Evolutionary conservation across 1,140 invertebrate species (phyloP), one percentile per base, ranked within the genome.

Genomic region (Drosophila suzukii): DNA sequence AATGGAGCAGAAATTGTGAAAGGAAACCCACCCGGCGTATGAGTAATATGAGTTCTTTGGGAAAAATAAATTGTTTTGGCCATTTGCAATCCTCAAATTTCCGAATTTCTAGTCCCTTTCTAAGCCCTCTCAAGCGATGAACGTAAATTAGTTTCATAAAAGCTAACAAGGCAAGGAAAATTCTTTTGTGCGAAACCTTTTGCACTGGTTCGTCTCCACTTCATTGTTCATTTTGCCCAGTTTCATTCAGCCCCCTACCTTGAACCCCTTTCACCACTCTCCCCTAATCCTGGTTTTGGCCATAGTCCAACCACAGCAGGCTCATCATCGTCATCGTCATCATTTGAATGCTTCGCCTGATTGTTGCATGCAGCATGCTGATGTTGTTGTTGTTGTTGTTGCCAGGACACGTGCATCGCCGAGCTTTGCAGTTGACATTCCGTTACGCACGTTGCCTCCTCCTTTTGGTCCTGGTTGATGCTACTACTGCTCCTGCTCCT

Each of bases 111-210:
- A 11, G 34, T 43, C 30, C 6, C 13, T 15, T 53, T 39, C 17
- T 8, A 43, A 41, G 30, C 36, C 13, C 1, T 30, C 6, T 24
- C 63, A 57, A 66, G 34, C 61, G 46, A 72, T 13, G 51, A 27
- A 60, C 27, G 56, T 30, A 74, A 80, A 75, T 85, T 75, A 81
- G 66, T 75, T 68, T 34, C 47, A 65, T 70, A 50, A 50, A 57
- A 71, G 57, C 57, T 47, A 62, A 49, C 47, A 66, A 30, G 56
- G 34, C 39, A 53, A 43, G 55, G 27, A 44, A 50, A 41, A 76
- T 79, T 73, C 61, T 51, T 67, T 56, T 75, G 62, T 49, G 54
- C 57, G 39, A 41, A 41, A 58, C 50, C 41, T 43, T 46, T 58
- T 53, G 50, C 30, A 30, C 44, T 41, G 58, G 12, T 46, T 44